These are phyloP conservation scores for Leguminivora glycinivorella DNA, from an alignment of 1,140 invertebrate species.

Conservation along the genomic window DNA sequence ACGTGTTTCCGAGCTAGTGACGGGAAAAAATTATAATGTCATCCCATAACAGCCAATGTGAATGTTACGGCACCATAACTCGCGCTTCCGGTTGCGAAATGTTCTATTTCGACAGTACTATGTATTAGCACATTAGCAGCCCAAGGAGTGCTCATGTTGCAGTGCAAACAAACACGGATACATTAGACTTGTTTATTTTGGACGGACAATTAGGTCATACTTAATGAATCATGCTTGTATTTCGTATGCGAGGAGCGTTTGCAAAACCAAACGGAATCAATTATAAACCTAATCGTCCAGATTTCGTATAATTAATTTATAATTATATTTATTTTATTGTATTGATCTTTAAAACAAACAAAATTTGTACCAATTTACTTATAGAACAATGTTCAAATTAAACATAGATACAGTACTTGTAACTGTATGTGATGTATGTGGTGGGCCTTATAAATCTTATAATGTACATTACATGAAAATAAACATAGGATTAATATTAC, in stretches of 20 bases:
- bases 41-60: conserved; percentile 12
- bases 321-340: no score
- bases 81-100: neutral
- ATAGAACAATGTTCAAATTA: no score
- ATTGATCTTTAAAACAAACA: no score
- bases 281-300: neutral
- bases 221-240: conserved; percentile 4
- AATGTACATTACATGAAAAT: no score
- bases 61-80: conserved; percentile 3
- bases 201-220: conserved; percentile 22
- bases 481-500: no score
- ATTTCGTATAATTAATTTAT: no score
- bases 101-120: conserved; percentile 15
- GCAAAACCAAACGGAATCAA: neutral
- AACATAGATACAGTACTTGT: no score
- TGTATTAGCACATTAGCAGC: neutral
- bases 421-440: no score
- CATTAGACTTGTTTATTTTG: conserved; percentile 27
- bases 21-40: neutral
- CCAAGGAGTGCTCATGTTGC: neutral
- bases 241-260: neutral
- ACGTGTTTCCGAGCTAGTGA: neutral
- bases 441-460: no score
- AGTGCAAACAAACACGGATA: conserved; percentile 22
- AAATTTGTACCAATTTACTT: no score